Evolutionary conservation across 2,797 vertebrate species (phyloP).

Genomic region (Buphagus erythrorhynchus): DNA sequence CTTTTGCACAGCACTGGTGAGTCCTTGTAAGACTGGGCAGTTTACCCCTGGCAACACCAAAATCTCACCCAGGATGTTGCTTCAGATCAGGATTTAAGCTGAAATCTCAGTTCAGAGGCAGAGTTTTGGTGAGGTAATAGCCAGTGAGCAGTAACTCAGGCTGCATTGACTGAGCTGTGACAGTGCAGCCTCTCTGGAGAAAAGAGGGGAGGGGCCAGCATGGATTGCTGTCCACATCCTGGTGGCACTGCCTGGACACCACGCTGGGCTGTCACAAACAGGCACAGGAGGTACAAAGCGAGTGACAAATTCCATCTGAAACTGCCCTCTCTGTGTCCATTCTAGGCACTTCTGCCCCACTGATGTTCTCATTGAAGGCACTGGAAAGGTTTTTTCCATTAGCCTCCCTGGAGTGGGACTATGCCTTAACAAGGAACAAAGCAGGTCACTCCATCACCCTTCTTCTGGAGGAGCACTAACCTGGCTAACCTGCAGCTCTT

Average conservation of each 20-base stretch:
- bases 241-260: not conserved
- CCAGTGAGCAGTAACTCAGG: not conserved
- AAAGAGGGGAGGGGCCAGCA: fast-evolving
- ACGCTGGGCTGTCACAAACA: not conserved
- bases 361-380: not conserved
- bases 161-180: not conserved
- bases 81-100: not conserved
- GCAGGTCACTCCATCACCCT: not conserved
- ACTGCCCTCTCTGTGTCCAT: not conserved
- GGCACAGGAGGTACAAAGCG: not conserved
- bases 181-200: not conserved
- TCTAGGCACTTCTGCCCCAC: not conserved
- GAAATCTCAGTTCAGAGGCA: not conserved
- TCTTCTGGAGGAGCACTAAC: not conserved
- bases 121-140: not conserved
- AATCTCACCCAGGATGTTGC: not conserved
- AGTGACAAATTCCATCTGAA: not conserved
- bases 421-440: not conserved
- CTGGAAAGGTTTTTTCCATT: not conserved
- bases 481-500: not conserved
- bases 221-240: fast-evolving
- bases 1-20: not conserved
- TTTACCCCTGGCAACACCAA: not conserved
- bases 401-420: not conserved
- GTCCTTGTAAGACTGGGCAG: not conserved